Evolutionary conservation across 2,113 vertebrate genomes (phyloP).

Genomic region (Melanerpes aurifrons): DNA sequence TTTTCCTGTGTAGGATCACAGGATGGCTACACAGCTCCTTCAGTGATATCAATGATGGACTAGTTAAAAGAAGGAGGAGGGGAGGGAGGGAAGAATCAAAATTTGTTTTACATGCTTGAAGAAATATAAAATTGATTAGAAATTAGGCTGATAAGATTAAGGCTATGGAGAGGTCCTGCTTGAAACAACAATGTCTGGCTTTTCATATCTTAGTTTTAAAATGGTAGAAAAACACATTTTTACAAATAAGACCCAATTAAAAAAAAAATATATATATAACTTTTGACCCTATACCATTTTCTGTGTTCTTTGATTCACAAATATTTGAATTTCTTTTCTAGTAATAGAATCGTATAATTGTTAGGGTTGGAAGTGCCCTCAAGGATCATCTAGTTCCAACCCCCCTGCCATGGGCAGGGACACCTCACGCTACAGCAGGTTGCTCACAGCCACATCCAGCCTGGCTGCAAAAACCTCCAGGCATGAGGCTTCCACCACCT

Average conservation of each 20-base stretch:
- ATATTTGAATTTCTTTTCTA: background rate
- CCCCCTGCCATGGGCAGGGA: too few species aligned
- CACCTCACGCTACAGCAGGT: too few species aligned
- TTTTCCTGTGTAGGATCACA: constrained; percentile 69
- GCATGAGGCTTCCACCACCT: too few species aligned
- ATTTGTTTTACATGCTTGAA: constrained; percentile 20
- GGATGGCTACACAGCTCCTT: constrained; percentile 66
- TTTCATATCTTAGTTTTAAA: background rate
- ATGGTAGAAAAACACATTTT: background rate
- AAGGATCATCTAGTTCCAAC: too few species aligned
- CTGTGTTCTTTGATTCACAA: background rate
- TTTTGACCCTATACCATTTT: background rate
- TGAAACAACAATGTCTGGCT: background rate
- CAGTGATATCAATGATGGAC: constrained; percentile 58
- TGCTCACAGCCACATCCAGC: too few species aligned
- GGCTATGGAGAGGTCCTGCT: background rate
- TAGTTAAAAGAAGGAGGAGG: constrained; percentile 9
- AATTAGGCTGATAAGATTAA: constrained; percentile 27
- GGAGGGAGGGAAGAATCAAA: background rate
- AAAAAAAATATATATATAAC: background rate
- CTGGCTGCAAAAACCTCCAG: too few species aligned
- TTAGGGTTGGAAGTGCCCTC: too few species aligned
- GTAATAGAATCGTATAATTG: background rate
- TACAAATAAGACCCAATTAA: background rate
- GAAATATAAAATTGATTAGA: constrained; percentile 35